Base-by-base conservation (phyloP, 2,797 vertebrate species). In the Philypnodon macrostomus region DNA sequence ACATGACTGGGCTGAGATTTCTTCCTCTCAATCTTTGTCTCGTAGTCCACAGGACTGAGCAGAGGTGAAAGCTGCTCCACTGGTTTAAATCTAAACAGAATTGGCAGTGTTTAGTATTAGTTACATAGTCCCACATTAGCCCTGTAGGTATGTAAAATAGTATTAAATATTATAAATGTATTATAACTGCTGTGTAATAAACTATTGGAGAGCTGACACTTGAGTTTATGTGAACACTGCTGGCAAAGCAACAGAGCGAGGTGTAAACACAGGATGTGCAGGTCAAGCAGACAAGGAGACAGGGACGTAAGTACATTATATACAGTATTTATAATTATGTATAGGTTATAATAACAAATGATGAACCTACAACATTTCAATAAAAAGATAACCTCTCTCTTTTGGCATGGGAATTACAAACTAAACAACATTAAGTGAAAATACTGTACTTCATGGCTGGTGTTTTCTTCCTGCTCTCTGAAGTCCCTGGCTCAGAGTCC, bases 1-100 rank as follows among this genome's bases (percentile, higher is more conserved):
- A 96, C 94, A 86, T 95, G 93, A 68, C 77, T 90, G 52, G 92
- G 86, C 45, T 84, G 88, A 4, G 84, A 63, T 69, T 94, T 95
- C 73, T 95, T 97, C 61, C 91, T 87, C 47, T 95, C 91, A 3
- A 59, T 42, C 81, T 95, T 96, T 21, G 81, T 64, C 23, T 94
- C 91, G 16, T 54, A 83, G 79, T 94, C 93, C 13, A 68, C 73
- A 12, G 91, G 86, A 49, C 58, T 73, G 63, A 53, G 48, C 59
- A 38, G 13, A 0, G 86, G 63, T 3, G 87, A 78, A 21, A 80
- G 70, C 60, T 85, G 92, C 58, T 93, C 93, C 45, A 51, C 85
- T 50, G 85, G 88, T 79, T 93, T 95, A 27, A 86, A 75, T 76
- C 95, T 96, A 75, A 48, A 69, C n/a, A 31, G 44, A 56, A 53